phyloP scores from a whole-genome alignment of 2,113 vertebrate genomes.

The Nannospalax galili region DNA sequence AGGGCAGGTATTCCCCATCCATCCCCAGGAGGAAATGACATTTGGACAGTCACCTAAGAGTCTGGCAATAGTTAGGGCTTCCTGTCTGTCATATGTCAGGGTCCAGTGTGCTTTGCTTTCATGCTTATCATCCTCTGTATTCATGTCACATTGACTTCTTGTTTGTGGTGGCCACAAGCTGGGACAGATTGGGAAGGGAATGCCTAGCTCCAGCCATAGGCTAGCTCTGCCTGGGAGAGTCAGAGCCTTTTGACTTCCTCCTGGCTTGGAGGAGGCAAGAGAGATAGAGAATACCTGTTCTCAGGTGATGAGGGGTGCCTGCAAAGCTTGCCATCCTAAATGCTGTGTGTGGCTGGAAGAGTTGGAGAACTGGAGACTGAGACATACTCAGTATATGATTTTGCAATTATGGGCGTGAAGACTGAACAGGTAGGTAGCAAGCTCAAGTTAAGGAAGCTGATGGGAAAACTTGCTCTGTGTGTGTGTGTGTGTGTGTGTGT shows the following conservation, averaged over 20 bases:
- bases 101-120: rapidly evolving
- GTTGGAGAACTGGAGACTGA: background rate
- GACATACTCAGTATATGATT: rapidly evolving
- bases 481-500: background rate
- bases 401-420: rapidly evolving
- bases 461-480: background rate
- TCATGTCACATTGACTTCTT: rapidly evolving
- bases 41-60: background rate
- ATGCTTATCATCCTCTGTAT: background rate
- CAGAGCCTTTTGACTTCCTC: background rate
- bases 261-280: background rate
- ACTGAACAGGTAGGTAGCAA: background rate
- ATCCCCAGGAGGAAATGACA: background rate
- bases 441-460: background rate
- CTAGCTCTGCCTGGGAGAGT: rapidly evolving
- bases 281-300: no score
- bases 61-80: rapidly evolving
- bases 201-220: rapidly evolving
- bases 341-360: no score
- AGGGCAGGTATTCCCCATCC: rapidly evolving
- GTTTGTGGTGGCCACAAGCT: background rate
- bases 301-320: background rate
- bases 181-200: rapidly evolving
- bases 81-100: no score
- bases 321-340: rapidly evolving